Evolutionary conservation across 2,113 vertebrate genomes (phyloP).

Genomic region (Galbula dea): DNA sequence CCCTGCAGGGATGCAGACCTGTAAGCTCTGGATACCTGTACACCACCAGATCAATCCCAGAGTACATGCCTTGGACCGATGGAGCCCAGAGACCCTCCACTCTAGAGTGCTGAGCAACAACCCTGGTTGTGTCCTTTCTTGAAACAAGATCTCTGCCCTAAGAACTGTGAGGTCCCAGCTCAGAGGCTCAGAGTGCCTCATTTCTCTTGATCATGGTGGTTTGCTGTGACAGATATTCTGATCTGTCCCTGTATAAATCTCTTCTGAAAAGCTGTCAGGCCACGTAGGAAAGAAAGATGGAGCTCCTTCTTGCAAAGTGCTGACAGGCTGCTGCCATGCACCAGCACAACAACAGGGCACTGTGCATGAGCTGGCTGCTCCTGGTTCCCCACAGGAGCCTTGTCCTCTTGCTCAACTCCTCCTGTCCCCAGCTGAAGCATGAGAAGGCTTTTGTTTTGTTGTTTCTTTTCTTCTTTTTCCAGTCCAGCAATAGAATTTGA

Average conservation of each 20-base stretch:
- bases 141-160: neutral
- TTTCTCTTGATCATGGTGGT: neutral
- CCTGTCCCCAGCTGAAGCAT: neutral
- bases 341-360: neutral
- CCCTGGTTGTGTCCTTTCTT: neutral
- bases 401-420: neutral
- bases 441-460: neutral
- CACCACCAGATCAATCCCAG: neutral
- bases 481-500: neutral
- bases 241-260: slow-evolving; percentile 57
- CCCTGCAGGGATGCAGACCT: neutral
- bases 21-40: neutral
- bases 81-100: neutral
- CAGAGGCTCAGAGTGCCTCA: neutral
- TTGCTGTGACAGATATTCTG: slow-evolving; percentile 44
- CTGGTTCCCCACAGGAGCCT: neutral
- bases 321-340: neutral
- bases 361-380: neutral
- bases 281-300: slow-evolving; percentile 59
- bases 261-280: slow-evolving; percentile 59
- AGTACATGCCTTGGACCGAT: neutral
- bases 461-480: neutral
- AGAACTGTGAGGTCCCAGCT: slow-evolving; percentile 1
- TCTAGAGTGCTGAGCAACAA: neutral
- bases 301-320: slow-evolving; percentile 34